Base-by-base conservation (phyloP, 1,140 invertebrate genomes). In the Drosophila kohkoa region DNA sequence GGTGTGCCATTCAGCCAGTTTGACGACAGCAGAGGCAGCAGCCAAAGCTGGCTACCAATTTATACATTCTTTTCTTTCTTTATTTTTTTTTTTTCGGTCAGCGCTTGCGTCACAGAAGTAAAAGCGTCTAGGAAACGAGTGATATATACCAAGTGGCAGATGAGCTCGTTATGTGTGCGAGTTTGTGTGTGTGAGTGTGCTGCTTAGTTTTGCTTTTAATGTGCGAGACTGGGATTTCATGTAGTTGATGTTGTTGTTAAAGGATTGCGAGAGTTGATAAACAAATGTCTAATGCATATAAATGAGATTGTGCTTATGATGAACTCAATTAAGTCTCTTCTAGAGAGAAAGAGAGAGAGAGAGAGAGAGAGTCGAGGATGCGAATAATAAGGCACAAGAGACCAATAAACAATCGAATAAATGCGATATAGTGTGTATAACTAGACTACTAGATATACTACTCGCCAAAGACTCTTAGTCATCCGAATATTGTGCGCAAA, bases 1-100 rank as follows among this genome's bases (percentile, higher is more conserved):
- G 73, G 65, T 71, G 68, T 67, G 81, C 60, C 83, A 88, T 88
- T 86, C 83, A 88, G 83, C 83, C 85, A 89, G 83, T 88, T 88
- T 89, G 83, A 89, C 85, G 83, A 89, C 85, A 88, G 79, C 83
- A 87, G 20, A 54, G 48, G 69, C 79, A 70, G 58, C 65, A 69
- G 72, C 41, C 64, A 58, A 48, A 67, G 52, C 43, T 13, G 38
- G 28, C 58, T 46, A 70, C 57, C 48, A 55, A 57, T 63, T 70
- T 63, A 60, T 60, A 41, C 59, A 55, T 71, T 64, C 68, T 62
- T 32, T 46, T 62, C 55, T 46, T 48, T 75, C 66, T 65, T 45
- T 20, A 10, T 64, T 32, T 20, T 57, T 66, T 66, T n/a, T 70
- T 75, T 70, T 64, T 75, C 35, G 67, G 67, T 55, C 54, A 65